Evolutionary conservation across 2,113 vertebrate genomes (phyloP), one percentile per base, ranked within the genome.

Genomic region (Ammodramus savannarum): DNA sequence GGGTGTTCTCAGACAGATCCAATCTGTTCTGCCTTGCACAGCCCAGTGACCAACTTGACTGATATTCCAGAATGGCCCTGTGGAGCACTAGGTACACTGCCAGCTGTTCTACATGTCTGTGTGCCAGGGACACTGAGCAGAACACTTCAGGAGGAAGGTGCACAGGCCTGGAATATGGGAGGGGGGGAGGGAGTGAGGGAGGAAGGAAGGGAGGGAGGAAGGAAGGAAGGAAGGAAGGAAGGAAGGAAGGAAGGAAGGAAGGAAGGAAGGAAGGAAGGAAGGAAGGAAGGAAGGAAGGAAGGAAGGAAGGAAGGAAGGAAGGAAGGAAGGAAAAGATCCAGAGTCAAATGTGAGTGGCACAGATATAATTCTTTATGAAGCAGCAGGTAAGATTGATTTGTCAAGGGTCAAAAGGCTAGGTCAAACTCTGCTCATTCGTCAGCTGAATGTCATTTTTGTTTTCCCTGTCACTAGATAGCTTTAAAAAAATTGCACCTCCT

Each of bases 401-500:
- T 98, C 98, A 99, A 98, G 98, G 99, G 99, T 99, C 98, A 98
- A 98, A 98, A 99, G 98, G 98, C 98, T 98, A 99, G 99, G 99
- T 99, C 99, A 99, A 98, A 98, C 97, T 97, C 97, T 13, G 77
- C 98, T 99, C 98, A 98, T 99, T 99, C 97, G 83, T 99, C 98
- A 99, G 98, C 98, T 98, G 98, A 98, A 98, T 98, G 98, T 98
- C 99, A 99, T 99, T 99, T 99, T 98, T 99, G 98, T 98, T 99
- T 99, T 98, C 98, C 97, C 97, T 98, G 98, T 97, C 97, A 98
- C 98, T 97, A 98, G 98, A 98, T 98, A 98, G 97, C 97, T 98
- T 98, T 96, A 94, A 97, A 98, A 97, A 97, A 98, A 98, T 98
- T 97, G 97, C 97, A 97, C 97, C 98, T 98, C 98, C 98, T 98